Percentiles rank a stretch among this genome's conserved stretches.
These are phyloP conservation scores for Nemurella pictetii DNA, from an alignment of 2,888 invertebrate genomes.

Conservation along the genomic window DNA sequence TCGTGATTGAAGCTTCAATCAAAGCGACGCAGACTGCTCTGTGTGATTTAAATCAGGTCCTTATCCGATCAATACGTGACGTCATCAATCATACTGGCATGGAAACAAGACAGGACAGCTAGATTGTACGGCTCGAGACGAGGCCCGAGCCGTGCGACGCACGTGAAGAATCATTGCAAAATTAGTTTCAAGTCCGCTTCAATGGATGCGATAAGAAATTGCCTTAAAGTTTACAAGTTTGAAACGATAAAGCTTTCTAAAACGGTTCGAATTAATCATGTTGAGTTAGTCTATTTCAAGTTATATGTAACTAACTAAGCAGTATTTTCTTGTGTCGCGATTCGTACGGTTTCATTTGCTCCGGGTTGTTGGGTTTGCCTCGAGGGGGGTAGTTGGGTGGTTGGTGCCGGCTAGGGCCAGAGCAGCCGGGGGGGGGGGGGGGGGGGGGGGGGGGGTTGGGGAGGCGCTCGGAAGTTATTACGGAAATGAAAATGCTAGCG, in stretches of 20 bases:
- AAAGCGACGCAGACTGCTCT: not conserved
- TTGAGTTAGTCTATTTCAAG: not conserved
- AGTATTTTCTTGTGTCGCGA: slow-evolving; percentile 6
- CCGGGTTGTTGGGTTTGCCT: not conserved
- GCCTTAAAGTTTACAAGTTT: not conserved
- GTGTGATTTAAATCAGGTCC: not conserved
- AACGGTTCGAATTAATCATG: not conserved
- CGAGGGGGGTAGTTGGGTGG: not conserved
- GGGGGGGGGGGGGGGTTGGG: not conserved
- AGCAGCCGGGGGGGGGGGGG: not conserved
- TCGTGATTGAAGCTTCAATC: not conserved
- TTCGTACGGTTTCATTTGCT: not conserved
- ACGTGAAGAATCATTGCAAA: not conserved
- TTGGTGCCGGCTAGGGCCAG: no score
- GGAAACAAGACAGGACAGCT: not conserved
- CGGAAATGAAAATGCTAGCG: slow-evolving; percentile 29
- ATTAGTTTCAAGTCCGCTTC: not conserved
- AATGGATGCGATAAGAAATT: not conserved
- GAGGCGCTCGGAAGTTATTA: slow-evolving; percentile 20
- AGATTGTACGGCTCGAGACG: no score
- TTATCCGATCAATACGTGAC: not conserved
- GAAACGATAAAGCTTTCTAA: not conserved
- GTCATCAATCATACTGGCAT: not conserved
- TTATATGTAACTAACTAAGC: not conserved
- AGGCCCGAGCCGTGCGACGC: no score